Evolutionary conservation across 2,113 vertebrate species (phyloP), one percentile per base, ranked within the genome.

Genomic region (Leucoraja erinaceus): DNA sequence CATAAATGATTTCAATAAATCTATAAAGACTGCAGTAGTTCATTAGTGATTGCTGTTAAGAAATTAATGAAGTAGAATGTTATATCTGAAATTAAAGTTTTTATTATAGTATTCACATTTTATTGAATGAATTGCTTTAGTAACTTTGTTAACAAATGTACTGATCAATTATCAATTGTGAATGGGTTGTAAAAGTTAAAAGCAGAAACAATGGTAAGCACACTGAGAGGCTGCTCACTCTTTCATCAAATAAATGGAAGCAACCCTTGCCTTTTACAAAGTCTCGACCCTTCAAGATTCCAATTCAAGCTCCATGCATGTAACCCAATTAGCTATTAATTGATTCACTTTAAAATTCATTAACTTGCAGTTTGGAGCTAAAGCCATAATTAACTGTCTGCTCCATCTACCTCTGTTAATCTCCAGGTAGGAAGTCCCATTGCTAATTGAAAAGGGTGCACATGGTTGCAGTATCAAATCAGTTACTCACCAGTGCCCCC

Each of bases 261-360:
- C 74, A 63, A 90, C 10, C 72, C n/a, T 56, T 93, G 74, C 90
- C 93, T 90, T 91, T 90, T 83, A 90, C 54, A 76, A 93, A 75
- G 63, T 93, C 79, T 93, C 93, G 79, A 93, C 68, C 93, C 90
- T 94, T 94, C 93, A 94, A 22, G 93, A 93, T 93, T 93, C 61
- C 77, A 93, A 92, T 94, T 93, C 93, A 81, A 92, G 94, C 92
- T 94, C 93, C 75, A 94, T 90, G 93, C 94, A 25, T 96, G 96
- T 96, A 97, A 97, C 95, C 94, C 95, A 97, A 97, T 97, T 97
- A 97, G 95, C 95, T 97, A 96, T 96, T 97, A 97, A 97, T 97
- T 97, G 96, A 97, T 96, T 94, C 96, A 95, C 88, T 97, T 97
- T 97, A 97, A 97, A 97, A 97, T 97, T 96, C 96, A 97, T 98